phyloP scores from a whole-genome alignment of 2,888 invertebrate genomes.

The Cantharis rufa region DNA sequence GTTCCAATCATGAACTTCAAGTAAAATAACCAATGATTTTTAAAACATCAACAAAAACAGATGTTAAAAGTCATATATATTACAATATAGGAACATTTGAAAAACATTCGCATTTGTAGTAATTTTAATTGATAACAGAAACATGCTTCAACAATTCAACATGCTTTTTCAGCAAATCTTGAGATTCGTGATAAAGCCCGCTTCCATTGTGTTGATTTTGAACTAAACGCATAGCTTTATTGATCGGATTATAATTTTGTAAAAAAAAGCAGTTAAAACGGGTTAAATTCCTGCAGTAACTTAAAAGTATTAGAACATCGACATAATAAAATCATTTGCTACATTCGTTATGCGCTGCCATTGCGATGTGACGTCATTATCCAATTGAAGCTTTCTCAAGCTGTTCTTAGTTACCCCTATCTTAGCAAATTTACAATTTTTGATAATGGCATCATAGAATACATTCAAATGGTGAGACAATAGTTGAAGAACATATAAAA shows the following conservation, averaged over 20 bases:
- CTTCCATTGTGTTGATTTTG: neutral
- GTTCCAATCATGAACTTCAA: too few species aligned
- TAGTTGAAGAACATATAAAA: too few species aligned
- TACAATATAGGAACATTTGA: neutral
- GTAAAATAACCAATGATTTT: too few species aligned
- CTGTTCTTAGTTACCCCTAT: too few species aligned
- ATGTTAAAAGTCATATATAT: too few species aligned
- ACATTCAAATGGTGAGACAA: too few species aligned
- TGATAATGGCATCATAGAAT: too few species aligned
- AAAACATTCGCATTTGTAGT: neutral
- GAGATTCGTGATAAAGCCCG: neutral
- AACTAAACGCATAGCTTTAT: neutral
- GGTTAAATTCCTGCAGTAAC: neutral
- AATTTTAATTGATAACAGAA: neutral
- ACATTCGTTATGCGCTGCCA: neutral
- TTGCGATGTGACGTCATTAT: neutral
- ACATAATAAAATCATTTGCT: neutral
- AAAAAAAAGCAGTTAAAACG: neutral
- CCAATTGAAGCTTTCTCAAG: too few species aligned
- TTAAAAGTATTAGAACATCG: neutral
- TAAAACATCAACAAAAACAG: too few species aligned
- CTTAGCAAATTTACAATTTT: too few species aligned
- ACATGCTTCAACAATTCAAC: neutral
- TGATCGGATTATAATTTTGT: neutral
- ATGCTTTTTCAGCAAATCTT: neutral